Evolutionary conservation across 2,888 invertebrate species (phyloP), one percentile per base, ranked within the genome.

Genomic region (Melanophora roralis): DNA sequence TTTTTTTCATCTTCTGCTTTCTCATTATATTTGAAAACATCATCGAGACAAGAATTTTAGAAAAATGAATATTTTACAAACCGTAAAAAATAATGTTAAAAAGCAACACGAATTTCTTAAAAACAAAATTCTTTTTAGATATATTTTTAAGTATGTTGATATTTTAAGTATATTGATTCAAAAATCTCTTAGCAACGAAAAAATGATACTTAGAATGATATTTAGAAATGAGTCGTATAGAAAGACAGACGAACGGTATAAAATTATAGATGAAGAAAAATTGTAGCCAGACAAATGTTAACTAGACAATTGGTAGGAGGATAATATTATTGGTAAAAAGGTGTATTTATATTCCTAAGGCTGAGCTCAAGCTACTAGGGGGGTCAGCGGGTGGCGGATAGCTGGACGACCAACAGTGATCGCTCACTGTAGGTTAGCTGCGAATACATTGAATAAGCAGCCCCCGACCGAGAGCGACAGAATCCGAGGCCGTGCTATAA

Each of bases 11-110:
- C 36, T 62, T 1, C 34, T 32, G 36, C 38, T 38, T 57, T 12
- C 8, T 47, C 40, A 38, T 55, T 55, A 38, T 64, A 57, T 21
- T 32, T 40, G 9, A 8, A 38, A 47, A 40, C 9, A n/a, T 59
- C 9, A n/a, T 59, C 4, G 8, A 65, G 45, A 38, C 47, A 40
- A 32, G 19, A 34, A 32, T 14, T 60, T 21, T 40, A 21, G 38
- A 40, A 57, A 49, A 36, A 14, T 32, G 23, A 1, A 57, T 21
- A 49, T 64, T 76, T 57, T 57, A 57, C 69, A 69, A 76, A 76
- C 64, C 57, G 21, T 69, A 57, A 76, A 76, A 76, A 49, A n/a
- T 38, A 49, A 76, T 64, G 69, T 64, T 69, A 14, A 69, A 69
- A 32, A 43, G 47, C 40, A 38, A n/a, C 65, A 34, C 11, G 45